Conservation (phyloP, 2,888 invertebrate species). For the Agonopterix subpropinquella region DNA sequence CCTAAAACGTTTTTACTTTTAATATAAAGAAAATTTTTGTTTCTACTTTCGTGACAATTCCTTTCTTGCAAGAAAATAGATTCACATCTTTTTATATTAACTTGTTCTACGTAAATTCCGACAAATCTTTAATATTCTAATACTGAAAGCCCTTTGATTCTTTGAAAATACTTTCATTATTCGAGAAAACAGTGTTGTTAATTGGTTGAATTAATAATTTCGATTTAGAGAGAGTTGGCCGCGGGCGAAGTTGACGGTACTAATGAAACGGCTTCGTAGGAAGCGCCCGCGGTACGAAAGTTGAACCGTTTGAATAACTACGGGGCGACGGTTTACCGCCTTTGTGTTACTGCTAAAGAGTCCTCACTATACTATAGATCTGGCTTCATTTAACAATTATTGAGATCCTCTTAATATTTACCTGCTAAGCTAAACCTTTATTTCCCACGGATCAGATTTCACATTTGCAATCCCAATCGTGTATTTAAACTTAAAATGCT, state of each 20-base stretch:
- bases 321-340: slow-evolving; percentile 11
- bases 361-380: background rate
- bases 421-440: background rate
- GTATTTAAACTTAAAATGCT: no score
- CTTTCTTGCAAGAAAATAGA: background rate
- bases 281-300: slow-evolving; percentile 26
- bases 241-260: slow-evolving; percentile 37
- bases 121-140: slow-evolving; percentile 19
- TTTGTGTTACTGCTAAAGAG: background rate
- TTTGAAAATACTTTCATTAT: slow-evolving; percentile 29
- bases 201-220: slow-evolving; percentile 57
- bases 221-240: slow-evolving; percentile 33
- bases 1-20: slow-evolving; percentile 13
- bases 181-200: slow-evolving; percentile 39
- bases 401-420: no score
- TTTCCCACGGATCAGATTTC: no score
- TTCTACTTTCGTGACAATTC: background rate
- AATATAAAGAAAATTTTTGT: background rate
- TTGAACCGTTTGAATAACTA: slow-evolving; percentile 27
- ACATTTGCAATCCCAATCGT: no score
- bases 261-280: slow-evolving; percentile 37
- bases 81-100: background rate
- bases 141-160: slow-evolving; percentile 19
- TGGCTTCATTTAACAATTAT: background rate
- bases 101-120: background rate